Evolutionary conservation across 1,140 invertebrate species (phyloP).

Genomic region (Conopomorpha cramerella): DNA sequence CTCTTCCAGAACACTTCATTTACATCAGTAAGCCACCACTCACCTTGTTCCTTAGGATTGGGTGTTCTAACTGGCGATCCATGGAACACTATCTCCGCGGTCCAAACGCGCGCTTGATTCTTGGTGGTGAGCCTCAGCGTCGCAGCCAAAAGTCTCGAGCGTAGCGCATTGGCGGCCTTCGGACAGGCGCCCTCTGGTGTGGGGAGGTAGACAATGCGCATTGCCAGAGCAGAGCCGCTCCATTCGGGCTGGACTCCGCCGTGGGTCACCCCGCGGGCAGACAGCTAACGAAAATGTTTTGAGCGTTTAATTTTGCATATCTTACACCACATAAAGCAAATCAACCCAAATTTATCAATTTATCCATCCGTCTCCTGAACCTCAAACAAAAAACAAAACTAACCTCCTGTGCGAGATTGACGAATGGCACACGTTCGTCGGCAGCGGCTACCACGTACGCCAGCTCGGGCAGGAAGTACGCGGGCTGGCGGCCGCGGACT

Average conservation of each 20-base stretch:
- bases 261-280: conserved; percentile 81
- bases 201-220: conserved; percentile 81
- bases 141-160: conserved; percentile 81
- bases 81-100: conserved; percentile 88
- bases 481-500: conserved; percentile 75
- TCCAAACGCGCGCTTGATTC: conserved; percentile 71
- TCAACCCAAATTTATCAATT: too few relatives aligned
- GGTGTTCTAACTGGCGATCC: conserved; percentile 79
- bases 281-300: conserved; percentile 71
- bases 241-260: conserved; percentile 91
- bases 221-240: conserved; percentile 81
- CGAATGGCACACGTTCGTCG: conserved; percentile 91
- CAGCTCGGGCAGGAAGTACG: conserved; percentile 92
- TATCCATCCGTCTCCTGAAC: too few relatives aligned
- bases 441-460: conserved; percentile 93
- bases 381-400: too few relatives aligned
- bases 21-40: too few relatives aligned
- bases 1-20: too few relatives aligned
- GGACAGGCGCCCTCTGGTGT: conserved; percentile 56
- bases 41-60: conserved; percentile 84
- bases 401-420: conserved; percentile 81
- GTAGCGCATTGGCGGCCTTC: conserved; percentile 57
- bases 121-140: conserved; percentile 81
- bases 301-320: too few relatives aligned
- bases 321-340: too few relatives aligned